A percentile compares a stretch with the other conserved stretches of the same genome.
phyloP scores from a whole-genome alignment of 2,797 vertebrate species.

The Hozukius guyotensis region DNA sequence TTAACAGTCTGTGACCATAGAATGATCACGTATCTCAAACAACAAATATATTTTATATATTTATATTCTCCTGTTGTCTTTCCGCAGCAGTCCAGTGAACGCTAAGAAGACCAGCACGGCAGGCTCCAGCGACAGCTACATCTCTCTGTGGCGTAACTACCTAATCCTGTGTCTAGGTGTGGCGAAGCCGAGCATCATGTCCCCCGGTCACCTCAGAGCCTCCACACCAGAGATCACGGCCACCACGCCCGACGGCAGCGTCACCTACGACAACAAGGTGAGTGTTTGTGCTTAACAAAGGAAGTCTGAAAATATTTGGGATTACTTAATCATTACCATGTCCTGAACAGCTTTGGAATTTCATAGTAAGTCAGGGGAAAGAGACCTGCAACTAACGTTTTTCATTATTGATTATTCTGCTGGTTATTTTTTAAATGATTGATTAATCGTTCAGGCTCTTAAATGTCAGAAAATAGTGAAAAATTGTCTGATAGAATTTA shows the following conservation, averaged over 20 bases:
- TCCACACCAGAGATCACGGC: conserved; percentile 98
- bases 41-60: not conserved
- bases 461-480: too few relatives aligned
- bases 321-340: not conserved
- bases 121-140: conserved; percentile 90
- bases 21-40: not conserved
- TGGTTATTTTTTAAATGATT: not conserved
- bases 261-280: conserved; percentile 95
- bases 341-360: not conserved
- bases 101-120: conserved; percentile 97
- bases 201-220: conserved; percentile 94
- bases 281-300: not conserved
- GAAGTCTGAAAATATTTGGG: not conserved
- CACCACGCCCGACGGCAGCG: conserved; percentile 95
- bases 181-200: conserved; percentile 99
- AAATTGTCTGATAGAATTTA: too few relatives aligned
- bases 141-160: conserved; percentile 98
- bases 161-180: conserved; percentile 98
- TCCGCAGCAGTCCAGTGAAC: conserved; percentile 92
- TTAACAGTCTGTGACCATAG: not conserved
- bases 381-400: not conserved
- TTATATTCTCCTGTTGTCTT: not conserved
- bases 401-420: not conserved
- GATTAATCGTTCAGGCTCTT: not conserved
- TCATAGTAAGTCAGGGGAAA: not conserved